These are phyloP conservation scores for Tipula helvola DNA, from an alignment of 2,888 invertebrate genomes.

Conservation along the genomic window DNA sequence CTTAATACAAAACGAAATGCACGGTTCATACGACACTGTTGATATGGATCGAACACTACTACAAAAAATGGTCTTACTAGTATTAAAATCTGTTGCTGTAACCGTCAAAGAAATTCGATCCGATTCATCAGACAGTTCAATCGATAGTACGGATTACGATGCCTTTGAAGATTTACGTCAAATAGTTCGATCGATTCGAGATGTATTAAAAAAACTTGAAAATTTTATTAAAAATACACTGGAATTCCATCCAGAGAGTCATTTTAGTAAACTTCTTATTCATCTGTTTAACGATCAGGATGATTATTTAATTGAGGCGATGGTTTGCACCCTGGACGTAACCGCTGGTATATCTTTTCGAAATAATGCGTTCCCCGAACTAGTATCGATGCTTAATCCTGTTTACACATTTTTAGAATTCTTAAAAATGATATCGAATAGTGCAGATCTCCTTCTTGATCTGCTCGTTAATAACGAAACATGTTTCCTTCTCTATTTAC, in stretches of 20 bases:
- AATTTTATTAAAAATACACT: constrained; percentile 66
- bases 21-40: constrained; percentile 32
- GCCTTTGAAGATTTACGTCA: constrained; percentile 81
- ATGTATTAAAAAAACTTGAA: constrained; percentile 70
- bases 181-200: constrained; percentile 72
- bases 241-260: constrained; percentile 78
- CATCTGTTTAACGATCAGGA: constrained; percentile 84
- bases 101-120: constrained; percentile 82
- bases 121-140: constrained; percentile 73
- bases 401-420: constrained; percentile 80
- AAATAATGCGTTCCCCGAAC: constrained; percentile 65
- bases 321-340: constrained; percentile 83
- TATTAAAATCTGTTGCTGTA: constrained; percentile 78
- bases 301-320: constrained; percentile 80
- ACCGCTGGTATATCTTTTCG: constrained; percentile 74
- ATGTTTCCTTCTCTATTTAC: constrained; percentile 72
- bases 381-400: constrained; percentile 72
- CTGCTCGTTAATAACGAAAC: constrained; percentile 83
- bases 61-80: constrained; percentile 75
- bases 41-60: constrained; percentile 62
- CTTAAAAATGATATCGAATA: constrained; percentile 67
- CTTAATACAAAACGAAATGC: constrained; percentile 24
- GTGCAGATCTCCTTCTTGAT: constrained; percentile 68
- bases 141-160: constrained; percentile 73
- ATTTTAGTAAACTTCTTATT: constrained; percentile 76